Evolutionary conservation across 2,888 invertebrate species (phyloP).

Genomic region (Fragum fragum): DNA sequence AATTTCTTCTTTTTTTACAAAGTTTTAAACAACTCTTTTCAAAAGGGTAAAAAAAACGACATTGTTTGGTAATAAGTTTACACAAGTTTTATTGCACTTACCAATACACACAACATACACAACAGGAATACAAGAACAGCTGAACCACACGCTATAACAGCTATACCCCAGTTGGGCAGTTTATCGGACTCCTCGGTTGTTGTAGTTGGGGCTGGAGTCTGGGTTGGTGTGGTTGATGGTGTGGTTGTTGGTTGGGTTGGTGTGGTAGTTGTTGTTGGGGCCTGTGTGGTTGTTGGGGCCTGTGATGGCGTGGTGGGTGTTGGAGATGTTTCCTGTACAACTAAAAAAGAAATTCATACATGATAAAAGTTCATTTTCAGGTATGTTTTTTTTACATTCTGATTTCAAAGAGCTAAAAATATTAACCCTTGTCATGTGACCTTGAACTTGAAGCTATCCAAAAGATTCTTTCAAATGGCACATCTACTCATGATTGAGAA

Average conservation of each 20-base stretch:
- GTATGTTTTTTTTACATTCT: too few species aligned
- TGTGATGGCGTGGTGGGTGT: conserved; percentile 7
- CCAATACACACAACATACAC: conserved; percentile 75
- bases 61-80: too few species aligned
- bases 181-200: conserved; percentile 26
- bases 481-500: too few species aligned
- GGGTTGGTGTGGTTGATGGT: conserved; percentile 34
- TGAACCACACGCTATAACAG: conserved; percentile 78
- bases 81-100: too few species aligned
- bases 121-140: conserved; percentile 75
- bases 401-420: too few species aligned
- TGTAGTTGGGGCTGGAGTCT: conserved; percentile 39
- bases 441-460: too few species aligned
- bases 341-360: background rate
- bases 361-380: too few species aligned
- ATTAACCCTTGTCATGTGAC: too few species aligned
- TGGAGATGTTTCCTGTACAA: conserved; percentile 1
- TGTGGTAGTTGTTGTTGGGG: conserved; percentile 14
- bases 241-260: conserved; percentile 19
- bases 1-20: too few species aligned
- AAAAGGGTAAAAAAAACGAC: too few species aligned
- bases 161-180: conserved; percentile 77
- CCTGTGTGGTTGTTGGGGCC: background rate
- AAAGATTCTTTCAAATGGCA: too few species aligned
- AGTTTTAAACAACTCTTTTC: too few species aligned